A percentile compares a stretch with the other conserved stretches of the same genome.
Conservation (phyloP, 35 echinoderm and acorn worm species). For the Strongylocentrotus purpuratus region DNA sequence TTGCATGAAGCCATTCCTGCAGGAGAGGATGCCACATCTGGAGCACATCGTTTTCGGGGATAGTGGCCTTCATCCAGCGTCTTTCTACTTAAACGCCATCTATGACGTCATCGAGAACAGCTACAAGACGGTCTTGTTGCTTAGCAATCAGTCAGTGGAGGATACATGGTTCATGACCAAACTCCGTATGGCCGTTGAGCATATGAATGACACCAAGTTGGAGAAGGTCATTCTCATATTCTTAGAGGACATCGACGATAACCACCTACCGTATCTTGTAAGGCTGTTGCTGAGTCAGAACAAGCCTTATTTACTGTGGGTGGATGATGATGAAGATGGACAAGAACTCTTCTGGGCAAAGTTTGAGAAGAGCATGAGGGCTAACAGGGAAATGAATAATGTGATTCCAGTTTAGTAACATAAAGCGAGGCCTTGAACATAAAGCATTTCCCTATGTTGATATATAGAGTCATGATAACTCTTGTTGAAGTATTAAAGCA, state of each 20-base stretch:
- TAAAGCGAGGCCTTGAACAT: too few species aligned
- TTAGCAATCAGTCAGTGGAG: constrained; percentile 25
- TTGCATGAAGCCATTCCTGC: not conserved
- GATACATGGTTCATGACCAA: constrained; percentile 29
- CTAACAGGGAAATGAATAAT: constrained; percentile 38
- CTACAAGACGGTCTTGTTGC: not conserved
- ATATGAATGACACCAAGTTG: constrained; percentile 30
- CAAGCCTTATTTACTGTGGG: constrained; percentile 26
- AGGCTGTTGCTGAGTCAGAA: constrained; percentile 32
- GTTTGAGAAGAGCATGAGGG: constrained; percentile 9
- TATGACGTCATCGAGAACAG: not conserved
- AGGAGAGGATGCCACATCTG: not conserved
- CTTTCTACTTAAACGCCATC: not conserved
- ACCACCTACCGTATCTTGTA: constrained; percentile 33
- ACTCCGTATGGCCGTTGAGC: constrained; percentile 35
- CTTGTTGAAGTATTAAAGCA: too few species aligned
- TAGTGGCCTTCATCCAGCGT: not conserved
- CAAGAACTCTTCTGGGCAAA: constrained; percentile 22
- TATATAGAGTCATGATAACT: too few species aligned
- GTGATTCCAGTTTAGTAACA: not conserved
- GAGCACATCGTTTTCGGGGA: constrained; percentile 7
- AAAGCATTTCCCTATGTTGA: too few species aligned
- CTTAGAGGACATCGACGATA: not conserved
- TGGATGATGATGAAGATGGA: constrained; percentile 31
- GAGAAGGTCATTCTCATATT: constrained; percentile 28